Evolutionary conservation across 2,113 vertebrate genomes (phyloP), one percentile per base, ranked within the genome.

Genomic region (Carassius auratus): DNA sequence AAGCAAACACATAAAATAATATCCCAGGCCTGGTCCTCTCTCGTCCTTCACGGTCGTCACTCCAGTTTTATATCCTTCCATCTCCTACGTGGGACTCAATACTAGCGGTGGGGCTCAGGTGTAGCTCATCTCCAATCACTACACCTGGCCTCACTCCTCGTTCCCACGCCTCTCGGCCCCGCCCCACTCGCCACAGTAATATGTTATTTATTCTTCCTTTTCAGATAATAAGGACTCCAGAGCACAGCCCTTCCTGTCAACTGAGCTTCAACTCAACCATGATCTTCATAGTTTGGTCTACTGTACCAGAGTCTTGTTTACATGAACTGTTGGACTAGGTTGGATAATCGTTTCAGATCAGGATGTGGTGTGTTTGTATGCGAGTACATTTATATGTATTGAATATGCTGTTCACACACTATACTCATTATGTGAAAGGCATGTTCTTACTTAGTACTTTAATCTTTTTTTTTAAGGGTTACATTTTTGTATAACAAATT

Each of bases 221-320:
- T 66, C 91, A 95, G 94, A 74, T 93, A 90, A 93, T n/a, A 42
- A 5, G 2, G 9, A 0, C 19, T 42, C 66, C 33, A 19, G 69
- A 78, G 3, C 85, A 86, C 15, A 6, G 76, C 81, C 26, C 74
- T 84, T 84, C 48, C 84, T 26, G 59, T 85, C 87, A 88, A 86
- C 87, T 85, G 89, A 92, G 88, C 45, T 74, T 68, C 66, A 78
- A 86, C 85, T 89, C 90, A 86, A 50, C 26, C 89, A 87, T 87
- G 30, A 81, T 71, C 90, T 33, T 89, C 84, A 75, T 89, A 87
- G 81, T 30, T 90, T 86, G 59, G 90, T 89, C 90, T 36, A n/a
- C 92, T 91, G 91, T 85, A 88, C 90, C 90, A 90, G 92, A 92
- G 92, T 94, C 92, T 90, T 92, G 94, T 95, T 95, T 94, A 94